Evolutionary conservation across 2,797 vertebrate genomes (phyloP).

Genomic region (Pachyuromys duprasi): DNA sequence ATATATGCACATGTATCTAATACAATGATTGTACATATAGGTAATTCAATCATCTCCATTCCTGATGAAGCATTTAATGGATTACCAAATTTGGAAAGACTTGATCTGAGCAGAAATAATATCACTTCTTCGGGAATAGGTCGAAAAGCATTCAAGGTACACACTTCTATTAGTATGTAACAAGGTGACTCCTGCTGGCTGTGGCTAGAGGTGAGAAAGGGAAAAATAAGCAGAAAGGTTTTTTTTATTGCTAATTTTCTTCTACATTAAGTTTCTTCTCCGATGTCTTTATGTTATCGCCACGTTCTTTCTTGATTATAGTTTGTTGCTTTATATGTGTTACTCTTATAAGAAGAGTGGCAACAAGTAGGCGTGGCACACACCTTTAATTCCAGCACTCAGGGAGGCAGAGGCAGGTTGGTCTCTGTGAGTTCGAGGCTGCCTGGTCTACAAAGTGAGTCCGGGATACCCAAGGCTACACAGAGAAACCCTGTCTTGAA

Average conservation of each 20-base stretch:
- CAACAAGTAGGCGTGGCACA: not conserved
- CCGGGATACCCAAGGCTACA: too few species aligned
- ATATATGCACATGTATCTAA: slow-evolving; percentile 6
- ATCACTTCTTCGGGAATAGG: slow-evolving; percentile 91
- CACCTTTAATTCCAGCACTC: too few species aligned
- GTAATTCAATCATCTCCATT: slow-evolving; percentile 93
- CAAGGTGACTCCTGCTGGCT: not conserved
- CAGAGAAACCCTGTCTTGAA: too few species aligned
- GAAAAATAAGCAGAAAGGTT: not conserved
- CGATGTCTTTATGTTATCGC: not conserved
- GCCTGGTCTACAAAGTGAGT: too few species aligned
- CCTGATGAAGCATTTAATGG: slow-evolving; percentile 95
- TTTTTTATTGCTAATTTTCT: not conserved
- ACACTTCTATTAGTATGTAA: slow-evolving; percentile 49
- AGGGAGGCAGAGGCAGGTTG: too few species aligned
- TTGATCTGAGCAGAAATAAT: slow-evolving; percentile 96
- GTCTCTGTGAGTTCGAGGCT: too few species aligned
- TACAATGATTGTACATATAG: slow-evolving; percentile 85
- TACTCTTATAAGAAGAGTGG: not conserved
- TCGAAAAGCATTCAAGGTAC: slow-evolving; percentile 91
- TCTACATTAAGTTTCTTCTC: slow-evolving; percentile 1
- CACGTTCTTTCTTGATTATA: not conserved
- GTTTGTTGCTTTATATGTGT: not conserved
- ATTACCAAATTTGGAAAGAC: slow-evolving; percentile 95
- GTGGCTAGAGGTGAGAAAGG: not conserved